Percentiles rank a stretch among this genome's conserved stretches.
These are phyloP conservation scores for Diachasma alloeum DNA, from an alignment of 1,140 invertebrate genomes.

Conservation along the genomic window DNA sequence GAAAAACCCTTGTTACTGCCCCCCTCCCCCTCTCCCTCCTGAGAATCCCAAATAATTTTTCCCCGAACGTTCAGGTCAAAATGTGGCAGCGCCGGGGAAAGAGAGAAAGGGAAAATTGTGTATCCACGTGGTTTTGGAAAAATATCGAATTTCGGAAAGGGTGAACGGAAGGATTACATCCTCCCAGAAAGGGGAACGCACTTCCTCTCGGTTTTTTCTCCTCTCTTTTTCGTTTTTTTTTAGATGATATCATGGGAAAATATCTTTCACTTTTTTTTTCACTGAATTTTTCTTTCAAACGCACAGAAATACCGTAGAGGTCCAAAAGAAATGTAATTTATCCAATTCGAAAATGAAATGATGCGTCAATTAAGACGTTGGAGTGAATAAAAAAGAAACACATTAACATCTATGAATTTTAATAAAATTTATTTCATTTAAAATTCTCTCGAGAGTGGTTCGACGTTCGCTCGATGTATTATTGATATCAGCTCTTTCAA, in stretches of 20 bases:
- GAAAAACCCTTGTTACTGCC: neutral
- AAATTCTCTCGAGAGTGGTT: too few species aligned
- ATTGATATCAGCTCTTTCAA: neutral
- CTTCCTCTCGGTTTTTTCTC: neutral
- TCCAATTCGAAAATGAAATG: neutral
- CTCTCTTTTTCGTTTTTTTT: neutral
- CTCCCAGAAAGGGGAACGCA: constrained; percentile 1
- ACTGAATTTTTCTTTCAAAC: neutral
- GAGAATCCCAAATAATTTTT: neutral
- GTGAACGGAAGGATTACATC: constrained; percentile 23
- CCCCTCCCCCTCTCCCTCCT: neutral
- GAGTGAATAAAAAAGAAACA: too few species aligned
- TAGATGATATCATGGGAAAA: neutral
- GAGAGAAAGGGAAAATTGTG: constrained; percentile 12
- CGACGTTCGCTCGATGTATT: too few species aligned
- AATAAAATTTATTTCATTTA: neutral
- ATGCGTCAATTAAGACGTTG: neutral
- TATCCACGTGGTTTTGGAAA: constrained; percentile 1
- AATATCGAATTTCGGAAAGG: constrained; percentile 11
- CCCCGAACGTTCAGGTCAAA: constrained; percentile 21
- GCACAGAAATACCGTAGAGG: too few species aligned
- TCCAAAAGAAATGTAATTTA: too few species aligned
- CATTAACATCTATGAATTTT: too few species aligned
- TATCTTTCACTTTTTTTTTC: neutral
- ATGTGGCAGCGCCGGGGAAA: neutral